Base-by-base conservation (phyloP, 2,888 invertebrate species). In the Acronicta aceris region DNA sequence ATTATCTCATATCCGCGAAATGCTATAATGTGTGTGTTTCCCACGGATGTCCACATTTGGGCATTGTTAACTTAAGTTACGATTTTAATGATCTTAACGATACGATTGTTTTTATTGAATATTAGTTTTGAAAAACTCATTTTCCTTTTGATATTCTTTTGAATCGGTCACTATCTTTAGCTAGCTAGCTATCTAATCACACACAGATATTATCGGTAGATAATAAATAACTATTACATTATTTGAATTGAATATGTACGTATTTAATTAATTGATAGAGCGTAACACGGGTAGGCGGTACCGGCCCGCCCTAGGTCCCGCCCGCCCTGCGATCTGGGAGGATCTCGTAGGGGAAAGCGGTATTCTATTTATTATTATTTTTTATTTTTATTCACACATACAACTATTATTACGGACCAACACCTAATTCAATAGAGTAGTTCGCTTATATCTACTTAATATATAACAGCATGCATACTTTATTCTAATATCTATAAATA, bases 1-100 rank as follows among this genome's bases (percentile, higher is more conserved):
- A 58, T 80, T 90, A 92, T 90, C 89, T 89, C 89, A 86, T 89
- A 87, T 93, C 93, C 93, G 92, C 88, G 79, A 72, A 76, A 72
- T 82, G 81, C 79, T 80, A 78, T 75, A 67, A 83, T 84, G 89
- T 90, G 82, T 94, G 82, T 83, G 70, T 89, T 94, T 94, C 94
- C 81, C 94, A 94, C 92, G 92, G 87, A 87, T 76, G 75, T 76
- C 54, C 58, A 59, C 56, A 65, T 79, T 76, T 81, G 81, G 78
- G 70, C 75, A 80, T 64, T 60, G 52, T 59, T 58, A 48, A 59
- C 27, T 52, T 47, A 33, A 36, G 52, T 43, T 27, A 57, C 40
- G 46, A 61, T 47, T 64, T 59, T 42, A 43, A 54, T 57, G 16
- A 45, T 66, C 30, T 42, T 17, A 15, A 52, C 4, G 36, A 57